phyloP scores from a whole-genome alignment of 2,113 vertebrate genomes.

The Ceyx cyanopectus region DNA sequence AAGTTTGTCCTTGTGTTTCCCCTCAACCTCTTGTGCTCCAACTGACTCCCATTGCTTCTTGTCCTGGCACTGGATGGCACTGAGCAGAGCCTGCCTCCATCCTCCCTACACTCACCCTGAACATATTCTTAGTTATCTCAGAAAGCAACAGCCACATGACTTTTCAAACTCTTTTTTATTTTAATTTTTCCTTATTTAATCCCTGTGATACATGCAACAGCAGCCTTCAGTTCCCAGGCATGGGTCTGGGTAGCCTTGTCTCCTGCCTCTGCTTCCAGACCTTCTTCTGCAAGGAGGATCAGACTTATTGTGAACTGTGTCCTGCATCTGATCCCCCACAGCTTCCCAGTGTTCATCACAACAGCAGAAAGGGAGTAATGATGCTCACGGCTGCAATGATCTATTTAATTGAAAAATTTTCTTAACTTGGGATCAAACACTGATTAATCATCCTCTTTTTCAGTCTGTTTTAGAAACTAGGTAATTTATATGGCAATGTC shows the following conservation, averaged over 20 bases:
- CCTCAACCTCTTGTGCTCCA: too few species aligned
- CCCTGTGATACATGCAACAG: not conserved
- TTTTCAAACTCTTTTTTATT: not conserved
- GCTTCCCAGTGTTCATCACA: not conserved
- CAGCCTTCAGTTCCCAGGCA: not conserved
- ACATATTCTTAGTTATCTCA: not conserved
- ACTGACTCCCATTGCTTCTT: too few species aligned
- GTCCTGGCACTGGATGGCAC: too few species aligned
- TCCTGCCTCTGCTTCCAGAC: not conserved
- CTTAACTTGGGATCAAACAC: conserved; percentile 25
- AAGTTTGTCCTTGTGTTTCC: too few species aligned
- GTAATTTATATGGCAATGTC: conserved; percentile 4
- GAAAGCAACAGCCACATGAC: not conserved
- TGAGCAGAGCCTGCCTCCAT: too few species aligned
- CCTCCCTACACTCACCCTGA: too few species aligned
- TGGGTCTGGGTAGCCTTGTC: not conserved
- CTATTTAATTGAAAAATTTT: not conserved
- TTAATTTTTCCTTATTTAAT: not conserved
- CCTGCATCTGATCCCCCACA: not conserved
- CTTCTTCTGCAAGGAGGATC: not conserved
- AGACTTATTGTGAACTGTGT: not conserved
- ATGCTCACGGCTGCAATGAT: not conserved
- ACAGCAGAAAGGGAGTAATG: not conserved
- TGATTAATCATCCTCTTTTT: conserved; percentile 36
- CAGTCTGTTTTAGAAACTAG: not conserved